phyloP scores from a whole-genome alignment of 2,113 vertebrate species.

The Coptodon bakossiorum region DNA sequence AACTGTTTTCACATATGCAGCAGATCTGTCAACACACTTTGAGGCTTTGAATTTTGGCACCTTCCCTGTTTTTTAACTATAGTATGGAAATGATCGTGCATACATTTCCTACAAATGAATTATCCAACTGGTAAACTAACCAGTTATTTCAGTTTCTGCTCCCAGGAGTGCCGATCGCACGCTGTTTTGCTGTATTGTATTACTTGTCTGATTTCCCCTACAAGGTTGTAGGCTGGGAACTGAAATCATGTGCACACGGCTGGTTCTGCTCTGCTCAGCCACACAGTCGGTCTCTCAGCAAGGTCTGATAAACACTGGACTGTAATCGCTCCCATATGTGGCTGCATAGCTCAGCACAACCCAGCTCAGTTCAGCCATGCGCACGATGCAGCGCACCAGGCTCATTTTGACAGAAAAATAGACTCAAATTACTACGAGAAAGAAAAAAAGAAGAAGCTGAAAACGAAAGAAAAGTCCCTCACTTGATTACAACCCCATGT shows the following conservation, averaged over 20 bases:
- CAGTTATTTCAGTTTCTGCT: background rate
- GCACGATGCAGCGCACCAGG: slow-evolving; percentile 29
- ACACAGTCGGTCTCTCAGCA: slow-evolving; percentile 39
- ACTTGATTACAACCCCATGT: slow-evolving; percentile 71
- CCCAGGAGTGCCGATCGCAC: background rate
- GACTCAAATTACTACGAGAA: slow-evolving; percentile 58
- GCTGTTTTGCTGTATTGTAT: background rate
- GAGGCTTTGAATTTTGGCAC: background rate
- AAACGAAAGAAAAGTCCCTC: background rate
- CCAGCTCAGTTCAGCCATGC: slow-evolving; percentile 21
- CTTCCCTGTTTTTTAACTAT: background rate
- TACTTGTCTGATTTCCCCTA: slow-evolving; percentile 11
- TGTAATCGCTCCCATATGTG: slow-evolving; percentile 75
- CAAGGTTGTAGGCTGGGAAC: slow-evolving; percentile 11
- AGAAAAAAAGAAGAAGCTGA: background rate
- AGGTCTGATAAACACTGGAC: slow-evolving; percentile 63
- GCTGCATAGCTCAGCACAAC: slow-evolving; percentile 51
- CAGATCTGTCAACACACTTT: background rate
- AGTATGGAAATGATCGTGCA: background rate
- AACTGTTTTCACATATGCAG: background rate
- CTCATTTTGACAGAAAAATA: slow-evolving; percentile 59
- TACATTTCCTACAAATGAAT: background rate
- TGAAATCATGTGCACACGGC: background rate
- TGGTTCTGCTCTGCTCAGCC: slow-evolving; percentile 37
- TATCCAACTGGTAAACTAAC: background rate